Evolutionary conservation across 2,888 invertebrate species (phyloP), one percentile per base, ranked within the genome.

Genomic region (Hedychridium roseum): DNA sequence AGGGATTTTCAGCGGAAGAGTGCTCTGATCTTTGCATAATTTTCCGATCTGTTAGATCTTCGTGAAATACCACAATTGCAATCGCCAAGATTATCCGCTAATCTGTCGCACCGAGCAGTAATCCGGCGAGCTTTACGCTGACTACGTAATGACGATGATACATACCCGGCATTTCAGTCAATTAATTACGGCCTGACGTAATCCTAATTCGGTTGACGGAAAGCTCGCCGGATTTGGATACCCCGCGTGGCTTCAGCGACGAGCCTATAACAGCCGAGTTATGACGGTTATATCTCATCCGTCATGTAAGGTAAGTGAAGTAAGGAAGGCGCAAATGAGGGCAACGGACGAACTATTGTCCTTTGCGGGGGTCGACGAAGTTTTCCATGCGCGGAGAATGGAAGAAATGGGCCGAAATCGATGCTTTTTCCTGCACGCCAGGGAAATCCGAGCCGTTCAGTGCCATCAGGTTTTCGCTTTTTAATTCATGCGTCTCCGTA

Each of bases 141-240:
- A 70, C 70, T 70, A 57, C 45, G 57, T 64, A 70, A 71, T 54
- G 56, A 61, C 56, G 56, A 62, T 59, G 57, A 55, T 57, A 45
- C 43, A 52, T 60, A 40, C 57, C 50, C 57, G 60, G 58, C 66
- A 71, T 73, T 70, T 67, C 66, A 64, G 66, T 68, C 69, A 69
- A 73, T 76, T 76, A 74, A 74, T 76, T 73, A 70, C 70, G 58
- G 52, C 57, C 56, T 64, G 63, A 60, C 64, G 55, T 71, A 74
- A 72, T 72, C 67, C 68, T 68, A 67, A 70, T 70, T 64, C 60
- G 57, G 59, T 57, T 56, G 58, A 62, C 49, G 50, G 43, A 48
- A 48, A 53, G 49, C 48, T 46, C 51, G 27, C n/a, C 34, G 49
- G 42, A 48, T 43, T 52, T 39, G 43, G 39, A 35, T 45, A 39